Evolutionary conservation across 2,113 vertebrate genomes (phyloP).

Genomic region (Myotis lucifugus): DNA sequence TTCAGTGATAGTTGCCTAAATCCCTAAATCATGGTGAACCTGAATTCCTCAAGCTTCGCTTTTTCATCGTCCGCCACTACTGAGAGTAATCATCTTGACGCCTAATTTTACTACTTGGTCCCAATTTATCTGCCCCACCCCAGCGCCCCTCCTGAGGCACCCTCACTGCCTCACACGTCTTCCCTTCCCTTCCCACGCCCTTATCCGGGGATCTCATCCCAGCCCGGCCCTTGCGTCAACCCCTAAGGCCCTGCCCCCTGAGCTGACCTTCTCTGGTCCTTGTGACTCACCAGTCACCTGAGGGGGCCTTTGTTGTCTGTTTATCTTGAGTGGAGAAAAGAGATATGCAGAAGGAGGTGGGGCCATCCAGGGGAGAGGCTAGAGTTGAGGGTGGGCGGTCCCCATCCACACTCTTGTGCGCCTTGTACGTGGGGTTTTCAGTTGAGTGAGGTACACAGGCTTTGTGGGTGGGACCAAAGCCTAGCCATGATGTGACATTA

Average conservation of each 20-base stretch:
- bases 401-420: neutral
- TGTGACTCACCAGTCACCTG: constrained; percentile 19
- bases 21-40: neutral
- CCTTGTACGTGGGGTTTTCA: neutral
- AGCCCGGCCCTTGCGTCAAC: neutral
- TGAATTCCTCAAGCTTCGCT: neutral
- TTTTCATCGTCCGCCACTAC: neutral
- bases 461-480: neutral
- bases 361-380: neutral
- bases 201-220: neutral
- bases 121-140: neutral
- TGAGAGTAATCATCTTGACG: neutral
- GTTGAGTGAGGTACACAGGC: neutral
- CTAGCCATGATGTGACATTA: neutral
- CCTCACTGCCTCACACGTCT: too few relatives aligned
- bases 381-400: neutral
- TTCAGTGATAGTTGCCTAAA: neutral
- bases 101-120: neutral
- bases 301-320: constrained; percentile 30
- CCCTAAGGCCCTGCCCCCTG: neutral
- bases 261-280: neutral
- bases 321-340: neutral
- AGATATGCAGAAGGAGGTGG: neutral
- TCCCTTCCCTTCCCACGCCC: neutral
- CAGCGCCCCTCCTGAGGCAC: neutral